Percentiles rank a stretch among this genome's conserved stretches.
Conservation (phyloP, 2,888 invertebrate species). For the Linyphia triangularis region DNA sequence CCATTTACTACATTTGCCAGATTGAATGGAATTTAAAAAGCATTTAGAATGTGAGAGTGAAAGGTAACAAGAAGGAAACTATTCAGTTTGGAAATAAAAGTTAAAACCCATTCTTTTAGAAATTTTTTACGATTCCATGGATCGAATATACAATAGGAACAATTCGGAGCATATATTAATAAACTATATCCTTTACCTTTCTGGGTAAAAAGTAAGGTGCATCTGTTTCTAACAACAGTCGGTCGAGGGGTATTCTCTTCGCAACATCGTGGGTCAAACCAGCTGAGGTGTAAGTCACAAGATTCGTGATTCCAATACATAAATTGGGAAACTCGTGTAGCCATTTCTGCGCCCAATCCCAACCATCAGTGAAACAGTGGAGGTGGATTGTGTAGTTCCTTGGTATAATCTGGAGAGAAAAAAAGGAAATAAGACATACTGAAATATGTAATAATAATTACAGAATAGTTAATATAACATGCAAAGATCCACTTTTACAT, state of each 20-base stretch:
- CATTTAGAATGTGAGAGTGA: neutral
- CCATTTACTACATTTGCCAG: no score
- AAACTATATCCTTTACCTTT: slow-evolving; percentile 28
- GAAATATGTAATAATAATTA: no score
- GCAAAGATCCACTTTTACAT: no score
- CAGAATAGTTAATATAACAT: no score
- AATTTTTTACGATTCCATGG: no score
- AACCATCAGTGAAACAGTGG: slow-evolving; percentile 81
- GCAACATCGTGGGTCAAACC: slow-evolving; percentile 79
- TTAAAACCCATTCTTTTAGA: neutral
- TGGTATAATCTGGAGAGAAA: slow-evolving; percentile 78
- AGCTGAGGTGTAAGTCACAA: slow-evolving; percentile 79
- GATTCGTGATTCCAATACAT: slow-evolving; percentile 80
- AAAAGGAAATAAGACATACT: no score
- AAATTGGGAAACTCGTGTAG: slow-evolving; percentile 80
- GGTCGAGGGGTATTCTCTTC: slow-evolving; percentile 79
- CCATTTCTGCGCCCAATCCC: slow-evolving; percentile 80
- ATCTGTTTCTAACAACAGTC: slow-evolving; percentile 81
- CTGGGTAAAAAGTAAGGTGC: slow-evolving; percentile 81
- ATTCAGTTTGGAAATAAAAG: neutral
- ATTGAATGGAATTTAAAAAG: neutral
- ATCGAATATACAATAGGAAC: no score
- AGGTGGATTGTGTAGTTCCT: slow-evolving; percentile 80
- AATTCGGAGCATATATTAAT: no score
- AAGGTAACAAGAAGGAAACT: neutral